Evolutionary conservation across 2,888 invertebrate genomes (phyloP).

Genomic region (Trichopoda pennipes): DNA sequence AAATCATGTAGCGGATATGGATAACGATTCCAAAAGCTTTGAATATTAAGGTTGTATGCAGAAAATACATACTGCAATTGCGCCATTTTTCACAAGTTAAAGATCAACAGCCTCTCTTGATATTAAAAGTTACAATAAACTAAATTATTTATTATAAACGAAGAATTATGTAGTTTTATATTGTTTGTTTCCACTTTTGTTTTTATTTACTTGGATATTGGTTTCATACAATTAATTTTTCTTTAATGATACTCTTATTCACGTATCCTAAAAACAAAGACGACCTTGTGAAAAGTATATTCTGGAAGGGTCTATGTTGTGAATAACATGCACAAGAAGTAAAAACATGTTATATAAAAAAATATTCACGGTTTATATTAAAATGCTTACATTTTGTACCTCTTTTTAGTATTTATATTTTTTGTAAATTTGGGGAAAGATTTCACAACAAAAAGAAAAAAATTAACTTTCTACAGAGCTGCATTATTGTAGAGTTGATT

Average conservation of each 20-base stretch:
- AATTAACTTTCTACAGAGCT: constrained; percentile 58
- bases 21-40: too few species aligned
- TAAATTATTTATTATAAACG: too few species aligned
- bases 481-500: constrained; percentile 1
- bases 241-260: constrained; percentile 21
- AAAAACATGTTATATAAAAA: background rate
- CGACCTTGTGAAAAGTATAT: constrained; percentile 20
- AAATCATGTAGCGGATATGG: too few species aligned
- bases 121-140: too few species aligned
- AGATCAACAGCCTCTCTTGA: too few species aligned
- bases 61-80: background rate
- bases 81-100: background rate
- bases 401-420: constrained; percentile 21
- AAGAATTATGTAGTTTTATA: too few species aligned
- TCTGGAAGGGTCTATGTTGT: background rate
- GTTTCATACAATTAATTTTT: constrained; percentile 18
- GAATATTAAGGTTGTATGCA: too few species aligned
- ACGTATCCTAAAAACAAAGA: constrained; percentile 44
- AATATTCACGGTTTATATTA: background rate
- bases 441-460: constrained; percentile 61
- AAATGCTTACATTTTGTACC: constrained; percentile 49
- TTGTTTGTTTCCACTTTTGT: constrained; percentile 18
- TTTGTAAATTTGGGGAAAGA: constrained; percentile 26
- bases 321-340: background rate
- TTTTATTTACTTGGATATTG: constrained; percentile 53